Evolutionary conservation across 2,888 invertebrate species (phyloP).

Genomic region (Cryptocephalus primarius): DNA sequence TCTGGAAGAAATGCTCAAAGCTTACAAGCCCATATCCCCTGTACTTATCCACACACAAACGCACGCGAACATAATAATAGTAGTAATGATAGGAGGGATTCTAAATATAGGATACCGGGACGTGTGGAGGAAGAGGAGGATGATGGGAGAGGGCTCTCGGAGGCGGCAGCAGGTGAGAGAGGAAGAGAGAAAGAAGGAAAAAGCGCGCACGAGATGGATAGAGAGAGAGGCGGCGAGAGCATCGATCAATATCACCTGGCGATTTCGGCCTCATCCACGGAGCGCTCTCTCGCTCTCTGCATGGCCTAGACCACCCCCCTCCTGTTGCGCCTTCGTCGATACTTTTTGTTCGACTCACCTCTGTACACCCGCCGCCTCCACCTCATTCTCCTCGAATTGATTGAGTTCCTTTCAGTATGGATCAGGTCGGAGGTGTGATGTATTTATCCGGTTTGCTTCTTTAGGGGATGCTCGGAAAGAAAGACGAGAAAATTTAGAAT

Average conservation of each 20-base stretch:
- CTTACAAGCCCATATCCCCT: too few relatives aligned
- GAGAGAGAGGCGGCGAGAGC: conserved; percentile 3
- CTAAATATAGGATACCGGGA: conserved; percentile 4
- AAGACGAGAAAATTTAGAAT: too few relatives aligned
- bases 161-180: too few relatives aligned
- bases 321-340: conserved; percentile 4
- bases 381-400: conserved; percentile 1
- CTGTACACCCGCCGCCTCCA: not conserved
- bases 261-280: conserved; percentile 4
- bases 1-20: too few relatives aligned
- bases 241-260: conserved; percentile 10
- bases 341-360: too few relatives aligned
- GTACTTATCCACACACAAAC: too few relatives aligned
- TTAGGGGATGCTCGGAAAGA: too few relatives aligned
- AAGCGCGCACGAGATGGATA: not conserved
- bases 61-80: too few relatives aligned
- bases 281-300: not conserved
- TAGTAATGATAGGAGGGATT: not conserved
- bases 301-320: conserved; percentile 1
- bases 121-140: too few relatives aligned
- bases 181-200: too few relatives aligned
- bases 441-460: not conserved
- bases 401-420: not conserved
- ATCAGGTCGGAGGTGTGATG: not conserved
- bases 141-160: too few relatives aligned